These are phyloP conservation scores for Erpornis zantholeuca DNA, from an alignment of 2,113 vertebrate genomes.

Conservation along the genomic window DNA sequence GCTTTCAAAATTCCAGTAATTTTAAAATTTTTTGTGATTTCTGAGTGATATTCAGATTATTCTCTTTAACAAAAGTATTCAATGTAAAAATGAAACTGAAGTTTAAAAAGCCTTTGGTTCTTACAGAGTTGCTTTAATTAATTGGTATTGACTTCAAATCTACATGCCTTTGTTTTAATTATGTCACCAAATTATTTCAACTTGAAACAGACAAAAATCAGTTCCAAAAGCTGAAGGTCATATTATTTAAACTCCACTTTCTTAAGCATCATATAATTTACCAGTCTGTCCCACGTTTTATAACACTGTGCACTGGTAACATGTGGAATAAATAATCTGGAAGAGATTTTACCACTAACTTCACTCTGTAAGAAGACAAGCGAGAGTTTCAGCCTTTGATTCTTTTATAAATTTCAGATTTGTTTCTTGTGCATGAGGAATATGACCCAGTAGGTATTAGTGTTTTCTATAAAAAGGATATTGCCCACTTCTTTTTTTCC, in stretches of 20 bases:
- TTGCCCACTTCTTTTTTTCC: not conserved
- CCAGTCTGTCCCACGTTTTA: not conserved
- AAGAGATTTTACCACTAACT: not conserved
- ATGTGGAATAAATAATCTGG: not conserved
- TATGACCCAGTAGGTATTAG: not conserved
- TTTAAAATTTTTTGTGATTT: not conserved
- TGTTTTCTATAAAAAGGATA: not conserved
- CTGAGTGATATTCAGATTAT: not conserved
- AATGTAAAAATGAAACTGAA: not conserved
- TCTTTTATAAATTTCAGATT: not conserved
- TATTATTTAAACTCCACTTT: not conserved
- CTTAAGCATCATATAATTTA: not conserved
- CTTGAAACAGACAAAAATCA: not conserved
- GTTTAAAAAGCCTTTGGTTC: not conserved
- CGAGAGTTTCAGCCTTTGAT: not conserved
- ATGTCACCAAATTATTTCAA: not conserved
- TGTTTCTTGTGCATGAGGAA: not conserved
- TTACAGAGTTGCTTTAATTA: not conserved
- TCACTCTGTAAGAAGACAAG: not conserved
- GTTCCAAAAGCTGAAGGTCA: not conserved
- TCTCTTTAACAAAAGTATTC: not conserved
- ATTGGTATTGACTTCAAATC: not conserved
- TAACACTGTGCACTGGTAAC: not conserved
- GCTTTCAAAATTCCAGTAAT: not conserved
- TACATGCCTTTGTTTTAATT: not conserved